Percentiles rank a stretch among this genome's conserved stretches.
phyloP scores from a whole-genome alignment of 2,113 vertebrate species.

The Chitala chitala region DNA sequence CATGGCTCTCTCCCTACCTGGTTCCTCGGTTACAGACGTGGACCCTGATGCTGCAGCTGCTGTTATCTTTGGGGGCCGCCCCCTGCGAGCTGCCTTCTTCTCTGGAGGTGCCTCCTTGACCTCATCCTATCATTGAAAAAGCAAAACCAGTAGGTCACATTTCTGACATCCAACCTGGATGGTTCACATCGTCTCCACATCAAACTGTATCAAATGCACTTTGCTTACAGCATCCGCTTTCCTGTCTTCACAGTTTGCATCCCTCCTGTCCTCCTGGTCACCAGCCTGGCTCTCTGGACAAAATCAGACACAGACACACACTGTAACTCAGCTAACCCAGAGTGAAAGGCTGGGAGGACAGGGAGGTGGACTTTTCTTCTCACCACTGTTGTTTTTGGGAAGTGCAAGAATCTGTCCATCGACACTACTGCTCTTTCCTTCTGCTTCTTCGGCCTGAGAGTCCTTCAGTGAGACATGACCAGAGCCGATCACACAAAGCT shows the following conservation, averaged over 20 bases:
- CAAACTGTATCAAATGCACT: neutral
- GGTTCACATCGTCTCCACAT: neutral
- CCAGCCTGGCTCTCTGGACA: constrained; percentile 39
- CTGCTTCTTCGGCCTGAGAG: constrained; percentile 18
- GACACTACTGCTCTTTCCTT: neutral
- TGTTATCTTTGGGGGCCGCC: constrained; percentile 49
- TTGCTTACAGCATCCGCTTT: constrained; percentile 43
- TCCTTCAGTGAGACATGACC: neutral
- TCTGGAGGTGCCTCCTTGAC: constrained; percentile 44
- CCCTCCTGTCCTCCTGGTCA: constrained; percentile 38
- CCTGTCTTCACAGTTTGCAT: constrained; percentile 32
- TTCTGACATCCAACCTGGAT: neutral
- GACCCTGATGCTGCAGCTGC: constrained; percentile 15
- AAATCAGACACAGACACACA: neutral
- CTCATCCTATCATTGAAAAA: constrained; percentile 36
- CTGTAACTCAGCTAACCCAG: neutral
- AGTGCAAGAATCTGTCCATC: constrained; percentile 26
- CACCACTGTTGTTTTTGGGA: constrained; percentile 31
- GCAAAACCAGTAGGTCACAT: neutral
- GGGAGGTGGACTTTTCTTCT: neutral
- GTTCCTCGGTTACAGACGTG: constrained; percentile 53
- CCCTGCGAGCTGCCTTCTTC: constrained; percentile 48
- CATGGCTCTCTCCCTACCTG: constrained; percentile 66
- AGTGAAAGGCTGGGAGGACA: neutral
- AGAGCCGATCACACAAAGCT: neutral